Conservation (phyloP, 2,888 invertebrate genomes). For the Tachystola acroxantha region DNA sequence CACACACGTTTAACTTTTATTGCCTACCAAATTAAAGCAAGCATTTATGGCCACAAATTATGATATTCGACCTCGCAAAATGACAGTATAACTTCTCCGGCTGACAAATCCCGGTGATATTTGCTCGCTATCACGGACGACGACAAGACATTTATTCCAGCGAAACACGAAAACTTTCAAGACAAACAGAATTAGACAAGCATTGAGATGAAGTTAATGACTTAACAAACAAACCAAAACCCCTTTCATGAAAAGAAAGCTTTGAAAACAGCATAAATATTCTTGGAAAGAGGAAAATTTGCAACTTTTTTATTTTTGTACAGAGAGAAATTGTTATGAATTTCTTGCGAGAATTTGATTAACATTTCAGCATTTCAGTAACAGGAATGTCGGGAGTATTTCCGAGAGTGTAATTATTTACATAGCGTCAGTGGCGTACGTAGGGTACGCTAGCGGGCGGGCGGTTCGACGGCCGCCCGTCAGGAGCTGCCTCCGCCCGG, state of each 20-base stretch:
- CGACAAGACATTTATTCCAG: too few species aligned
- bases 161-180: not conserved
- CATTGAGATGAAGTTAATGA: conserved; percentile 6
- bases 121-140: not conserved
- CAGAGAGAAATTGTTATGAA: conserved; percentile 14
- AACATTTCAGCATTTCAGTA: conserved; percentile 42
- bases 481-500: conserved; percentile 27
- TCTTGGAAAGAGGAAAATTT: too few species aligned
- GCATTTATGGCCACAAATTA: not conserved
- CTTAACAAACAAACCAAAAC: conserved; percentile 3
- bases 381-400: conserved; percentile 34
- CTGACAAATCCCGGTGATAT: not conserved
- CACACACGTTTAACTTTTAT: not conserved
- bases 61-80: not conserved
- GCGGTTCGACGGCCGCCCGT: conserved; percentile 21
- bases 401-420: conserved; percentile 45
- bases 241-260: conserved; percentile 2
- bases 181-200: conserved; percentile 1
- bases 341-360: conserved; percentile 27
- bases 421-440: conserved; percentile 33
- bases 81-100: not conserved
- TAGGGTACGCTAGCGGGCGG: conserved; percentile 21
- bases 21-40: not conserved
- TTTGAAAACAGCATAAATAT: conserved; percentile 2
- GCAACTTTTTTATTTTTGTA: conserved; percentile 4